Base-by-base conservation (phyloP, 1,140 invertebrate species). In the Pseudomyrmex pallidus region DNA sequence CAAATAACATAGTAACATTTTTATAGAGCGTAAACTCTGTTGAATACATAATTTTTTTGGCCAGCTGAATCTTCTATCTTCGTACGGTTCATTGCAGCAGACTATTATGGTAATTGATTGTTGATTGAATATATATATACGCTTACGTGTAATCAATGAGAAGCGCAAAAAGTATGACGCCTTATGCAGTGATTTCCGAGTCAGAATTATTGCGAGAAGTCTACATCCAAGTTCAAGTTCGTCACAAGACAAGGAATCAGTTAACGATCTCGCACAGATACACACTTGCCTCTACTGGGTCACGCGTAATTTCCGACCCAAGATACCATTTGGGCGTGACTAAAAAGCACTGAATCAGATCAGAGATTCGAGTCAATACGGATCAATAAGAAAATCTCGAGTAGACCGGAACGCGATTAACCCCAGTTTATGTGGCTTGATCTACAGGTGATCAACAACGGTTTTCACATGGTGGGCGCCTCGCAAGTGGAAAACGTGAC, bases 391-490 rank as follows among this genome's bases (percentile, higher is more conserved):
- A 93, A 91, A 90, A 90, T 78, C 84, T 91, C 91, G 86, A 86
- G 91, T 90, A 89, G 89, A 90, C 92, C 91, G 91, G 93, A 93
- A 92, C 88, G 94, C 94, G 92, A 94, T 94, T 94, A 94, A 94
- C 94, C 93, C 76, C 93, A 94, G 94, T 94, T 94, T 94, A 92
- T 94, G 93, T 94, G 94, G 93, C 93, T 94, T 94, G 93, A 89
- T 94, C 94, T 94, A 92, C 94, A 94, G 94, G 94, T 94, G 92
- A 91, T 93, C 94, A 93, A 92, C 91, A 91, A 94, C 91, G 92
- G 93, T 91, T 92, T 67, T 67, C 74, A 67, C 74, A 93, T 93
- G 93, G 91, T 80, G 92, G 92, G 89, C 90, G 91, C 90, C 92
- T 93, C 90, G 89, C 90, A 91, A 92, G 91, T 91, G 91, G 93